Evolutionary conservation across 2,888 invertebrate genomes (phyloP).

Genomic region (Allolobophora icterica): DNA sequence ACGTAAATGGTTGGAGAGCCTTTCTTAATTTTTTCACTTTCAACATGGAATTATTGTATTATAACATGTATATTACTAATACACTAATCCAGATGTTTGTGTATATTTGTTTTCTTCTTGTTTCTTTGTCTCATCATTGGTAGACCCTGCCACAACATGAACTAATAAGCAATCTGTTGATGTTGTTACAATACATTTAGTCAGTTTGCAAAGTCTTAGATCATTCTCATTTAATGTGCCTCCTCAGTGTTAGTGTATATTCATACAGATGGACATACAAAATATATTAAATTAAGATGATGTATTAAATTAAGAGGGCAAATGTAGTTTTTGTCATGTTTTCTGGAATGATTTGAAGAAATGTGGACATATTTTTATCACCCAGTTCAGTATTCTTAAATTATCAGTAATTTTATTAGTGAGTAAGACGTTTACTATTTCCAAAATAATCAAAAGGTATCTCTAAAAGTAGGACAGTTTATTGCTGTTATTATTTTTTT

Average conservation of each 20-base stretch:
- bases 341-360: not conserved
- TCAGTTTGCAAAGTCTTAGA: not conserved
- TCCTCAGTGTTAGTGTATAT: not conserved
- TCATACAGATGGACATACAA: not conserved
- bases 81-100: no score
- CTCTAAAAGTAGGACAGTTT: not conserved
- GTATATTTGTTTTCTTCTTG: no score
- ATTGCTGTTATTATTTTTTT: not conserved
- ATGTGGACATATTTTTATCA: not conserved
- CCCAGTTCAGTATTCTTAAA: no score
- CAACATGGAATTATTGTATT: not conserved
- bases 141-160: not conserved
- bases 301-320: not conserved
- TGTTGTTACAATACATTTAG: not conserved
- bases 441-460: not conserved
- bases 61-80: not conserved
- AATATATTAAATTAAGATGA: not conserved
- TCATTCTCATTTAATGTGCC: not conserved
- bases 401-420: no score
- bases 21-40: not conserved
- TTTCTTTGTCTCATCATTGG: not conserved
- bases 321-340: not conserved
- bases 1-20: constrained; percentile 37
- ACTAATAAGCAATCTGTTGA: not conserved
- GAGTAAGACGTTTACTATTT: no score